Conservation (phyloP, 37 sponge, comb jelly and placozoan genomes). For the Beroe forskalii region DNA sequence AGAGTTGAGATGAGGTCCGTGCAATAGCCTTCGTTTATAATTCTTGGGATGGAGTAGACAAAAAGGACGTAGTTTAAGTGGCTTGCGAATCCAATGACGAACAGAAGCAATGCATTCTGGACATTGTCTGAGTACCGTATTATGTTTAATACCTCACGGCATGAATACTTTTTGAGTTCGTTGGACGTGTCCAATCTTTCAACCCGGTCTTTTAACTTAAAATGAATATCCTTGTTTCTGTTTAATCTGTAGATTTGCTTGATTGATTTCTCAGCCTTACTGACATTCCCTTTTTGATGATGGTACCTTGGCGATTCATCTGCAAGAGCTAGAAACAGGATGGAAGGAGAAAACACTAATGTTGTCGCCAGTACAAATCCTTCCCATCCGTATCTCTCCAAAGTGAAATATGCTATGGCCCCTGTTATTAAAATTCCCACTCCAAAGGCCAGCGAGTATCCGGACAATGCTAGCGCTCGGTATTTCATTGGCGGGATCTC, state of each 20-base stretch:
- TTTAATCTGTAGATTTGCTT: background rate
- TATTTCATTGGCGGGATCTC: background rate
- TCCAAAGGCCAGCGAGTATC: background rate
- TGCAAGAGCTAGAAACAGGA: background rate
- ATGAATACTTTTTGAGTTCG: background rate
- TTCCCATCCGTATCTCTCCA: background rate
- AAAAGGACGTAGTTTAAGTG: background rate
- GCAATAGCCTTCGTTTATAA: background rate
- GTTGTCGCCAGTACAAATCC: background rate
- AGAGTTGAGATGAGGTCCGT: background rate
- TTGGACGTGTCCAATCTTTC: too few species aligned
- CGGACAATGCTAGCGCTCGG: background rate
- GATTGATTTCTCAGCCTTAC: background rate
- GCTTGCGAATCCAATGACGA: background rate
- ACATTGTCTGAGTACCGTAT: background rate
- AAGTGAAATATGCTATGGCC: background rate
- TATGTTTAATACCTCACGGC: background rate
- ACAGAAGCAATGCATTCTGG: background rate
- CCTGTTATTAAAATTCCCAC: background rate
- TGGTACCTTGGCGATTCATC: background rate
- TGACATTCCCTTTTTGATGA: background rate
- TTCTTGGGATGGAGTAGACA: background rate
- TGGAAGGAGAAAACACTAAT: background rate
- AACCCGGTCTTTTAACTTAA: background rate
- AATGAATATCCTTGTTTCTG: background rate